Conservation (phyloP, 2,797 vertebrate genomes). For the Lagodon rhomboides region DNA sequence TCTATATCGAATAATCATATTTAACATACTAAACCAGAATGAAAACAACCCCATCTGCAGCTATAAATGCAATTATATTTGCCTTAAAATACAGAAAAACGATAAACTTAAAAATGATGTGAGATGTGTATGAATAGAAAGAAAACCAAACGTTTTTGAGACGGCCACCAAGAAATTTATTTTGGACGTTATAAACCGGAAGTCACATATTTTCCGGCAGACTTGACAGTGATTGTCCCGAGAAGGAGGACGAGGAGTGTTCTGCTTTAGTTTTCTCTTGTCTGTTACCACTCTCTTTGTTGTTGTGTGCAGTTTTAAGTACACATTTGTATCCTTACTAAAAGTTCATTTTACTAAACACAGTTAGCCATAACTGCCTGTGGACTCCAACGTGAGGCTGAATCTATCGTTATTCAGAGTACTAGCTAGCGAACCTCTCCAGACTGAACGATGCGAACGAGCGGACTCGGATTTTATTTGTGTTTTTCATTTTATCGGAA, state of each 20-base stretch:
- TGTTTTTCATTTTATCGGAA: slow-evolving; percentile 27
- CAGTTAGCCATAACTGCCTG: not conserved
- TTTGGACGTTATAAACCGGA: slow-evolving; percentile 56
- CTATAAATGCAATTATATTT: not conserved
- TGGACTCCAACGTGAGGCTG: not conserved
- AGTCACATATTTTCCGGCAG: rapidly evolving
- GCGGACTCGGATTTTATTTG: slow-evolving; percentile 27
- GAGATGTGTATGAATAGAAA: not conserved
- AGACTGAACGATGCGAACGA: slow-evolving; percentile 42
- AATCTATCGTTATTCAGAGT: not conserved
- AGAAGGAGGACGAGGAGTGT: slow-evolving; percentile 52
- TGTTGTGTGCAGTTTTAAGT: slow-evolving; percentile 19
- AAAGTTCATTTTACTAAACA: not conserved
- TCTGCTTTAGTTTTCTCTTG: slow-evolving; percentile 42
- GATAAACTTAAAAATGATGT: too few species aligned
- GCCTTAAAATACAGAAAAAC: not conserved
- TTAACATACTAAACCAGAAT: not conserved
- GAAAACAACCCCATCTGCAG: not conserved
- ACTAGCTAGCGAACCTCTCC: slow-evolving; percentile 20
- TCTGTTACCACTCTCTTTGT: slow-evolving; percentile 46
- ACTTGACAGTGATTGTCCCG: slow-evolving; percentile 17
- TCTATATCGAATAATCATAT: not conserved
- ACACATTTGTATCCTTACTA: not conserved
- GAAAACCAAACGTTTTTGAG: too few species aligned
- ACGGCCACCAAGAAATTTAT: slow-evolving; percentile 27